Conservation (phyloP, 1,140 invertebrate species). For the Drosophila tani region DNA sequence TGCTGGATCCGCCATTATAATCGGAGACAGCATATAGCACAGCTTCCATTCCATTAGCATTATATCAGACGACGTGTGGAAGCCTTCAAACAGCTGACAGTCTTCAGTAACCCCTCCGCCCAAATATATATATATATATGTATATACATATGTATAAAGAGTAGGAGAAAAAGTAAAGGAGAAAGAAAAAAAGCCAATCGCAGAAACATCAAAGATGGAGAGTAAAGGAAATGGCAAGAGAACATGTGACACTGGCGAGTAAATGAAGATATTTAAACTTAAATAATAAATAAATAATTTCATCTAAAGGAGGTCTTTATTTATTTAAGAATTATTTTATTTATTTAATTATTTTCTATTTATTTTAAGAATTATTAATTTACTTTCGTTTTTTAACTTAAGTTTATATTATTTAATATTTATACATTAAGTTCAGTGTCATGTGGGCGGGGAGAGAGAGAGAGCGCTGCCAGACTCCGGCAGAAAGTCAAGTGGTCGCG, state of each 20-base stretch:
- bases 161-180: background rate
- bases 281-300: background rate
- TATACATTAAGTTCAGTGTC: background rate
- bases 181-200: background rate
- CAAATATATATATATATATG: background rate
- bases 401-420: background rate
- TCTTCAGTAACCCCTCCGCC: background rate
- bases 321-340: background rate
- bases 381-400: no score
- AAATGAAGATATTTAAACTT: no score
- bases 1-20: slow-evolving; percentile 9
- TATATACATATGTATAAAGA: background rate
- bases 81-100: slow-evolving; percentile 32
- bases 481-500: slow-evolving; percentile 68
- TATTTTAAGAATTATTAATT: background rate
- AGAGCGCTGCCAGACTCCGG: background rate
- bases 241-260: background rate
- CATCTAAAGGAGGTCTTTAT: no score
- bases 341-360: background rate
- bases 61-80: slow-evolving; percentile 29
- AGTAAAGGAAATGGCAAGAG: background rate
- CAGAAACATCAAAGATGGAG: slow-evolving; percentile 11
- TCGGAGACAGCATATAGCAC: slow-evolving; percentile 12
- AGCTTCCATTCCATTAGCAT: slow-evolving; percentile 58
- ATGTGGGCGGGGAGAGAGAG: no score